phyloP scores from a whole-genome alignment of 2,888 invertebrate genomes.

The Kuschelorhynchus macadamiae region DNA sequence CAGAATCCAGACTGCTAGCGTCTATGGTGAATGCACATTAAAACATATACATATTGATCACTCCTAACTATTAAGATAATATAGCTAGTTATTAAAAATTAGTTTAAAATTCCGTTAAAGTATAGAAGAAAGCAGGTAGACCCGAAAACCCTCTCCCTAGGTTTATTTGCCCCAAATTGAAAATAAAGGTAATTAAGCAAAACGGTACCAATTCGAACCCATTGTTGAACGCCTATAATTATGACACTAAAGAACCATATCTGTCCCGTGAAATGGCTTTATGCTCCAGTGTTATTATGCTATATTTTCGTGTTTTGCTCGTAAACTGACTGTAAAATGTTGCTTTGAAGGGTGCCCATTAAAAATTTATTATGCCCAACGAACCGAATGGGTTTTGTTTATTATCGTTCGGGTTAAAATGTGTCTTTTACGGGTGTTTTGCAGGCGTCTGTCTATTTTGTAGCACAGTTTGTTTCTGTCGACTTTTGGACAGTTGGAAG shows the following conservation, averaged over 20 bases:
- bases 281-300: slow-evolving; percentile 47
- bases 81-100: too few relatives aligned
- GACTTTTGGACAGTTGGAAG: too few relatives aligned
- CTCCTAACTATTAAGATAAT: too few relatives aligned
- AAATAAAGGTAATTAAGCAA: slow-evolving; percentile 45
- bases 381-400: slow-evolving; percentile 48
- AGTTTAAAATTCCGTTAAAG: too few relatives aligned
- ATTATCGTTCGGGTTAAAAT: slow-evolving; percentile 32
- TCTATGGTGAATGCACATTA: too few relatives aligned
- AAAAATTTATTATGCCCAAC: slow-evolving; percentile 55
- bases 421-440: slow-evolving; percentile 24
- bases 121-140: too few relatives aligned
- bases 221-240: slow-evolving; percentile 51
- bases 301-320: slow-evolving; percentile 42
- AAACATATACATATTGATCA: too few relatives aligned
- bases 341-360: slow-evolving; percentile 54
- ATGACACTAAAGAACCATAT: slow-evolving; percentile 57
- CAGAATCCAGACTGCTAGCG: too few relatives aligned
- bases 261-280: slow-evolving; percentile 53
- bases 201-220: slow-evolving; percentile 41
- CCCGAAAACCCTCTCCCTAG: neutral
- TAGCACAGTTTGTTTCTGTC: slow-evolving; percentile 11
- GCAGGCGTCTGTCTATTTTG: slow-evolving; percentile 12
- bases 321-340: slow-evolving; percentile 55
- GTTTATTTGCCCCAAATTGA: slow-evolving; percentile 46